These are phyloP conservation scores for Paramuricea clavata DNA, from an alignment of 92 coral and sea anemone species.

Conservation along the genomic window DNA sequence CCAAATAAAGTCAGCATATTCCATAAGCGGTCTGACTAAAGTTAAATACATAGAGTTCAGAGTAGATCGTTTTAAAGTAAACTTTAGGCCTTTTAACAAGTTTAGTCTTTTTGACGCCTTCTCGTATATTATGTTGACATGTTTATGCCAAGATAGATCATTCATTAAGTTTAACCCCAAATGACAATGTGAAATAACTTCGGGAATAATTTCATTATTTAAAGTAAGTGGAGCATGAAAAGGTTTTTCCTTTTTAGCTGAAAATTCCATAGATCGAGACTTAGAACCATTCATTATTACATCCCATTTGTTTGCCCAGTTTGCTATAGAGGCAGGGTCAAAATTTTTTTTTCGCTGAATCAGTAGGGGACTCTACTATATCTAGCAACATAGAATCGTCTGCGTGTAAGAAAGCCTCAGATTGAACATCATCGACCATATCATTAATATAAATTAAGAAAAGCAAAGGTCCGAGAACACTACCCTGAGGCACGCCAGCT, in stretches of 20 bases:
- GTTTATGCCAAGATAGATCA: neutral
- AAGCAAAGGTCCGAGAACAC: constrained; percentile 50
- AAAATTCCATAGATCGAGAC: neutral
- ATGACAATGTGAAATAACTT: neutral
- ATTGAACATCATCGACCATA: constrained; percentile 16
- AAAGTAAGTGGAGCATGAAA: neutral
- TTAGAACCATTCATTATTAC: neutral
- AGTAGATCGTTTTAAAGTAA: neutral
- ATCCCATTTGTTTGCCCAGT: no score
- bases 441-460: constrained; percentile 62
- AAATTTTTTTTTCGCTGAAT: constrained; percentile 15
- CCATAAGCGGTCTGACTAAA: constrained; percentile 45
- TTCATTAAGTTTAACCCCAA: neutral
- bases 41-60: constrained; percentile 15
- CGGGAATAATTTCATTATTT: neutral
- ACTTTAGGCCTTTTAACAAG: neutral
- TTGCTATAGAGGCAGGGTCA: constrained; percentile 14
- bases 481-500: neutral
- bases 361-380: constrained; percentile 17
- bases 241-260: no score
- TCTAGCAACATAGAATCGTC: constrained; percentile 44
- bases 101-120: neutral
- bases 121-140: neutral
- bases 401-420: constrained; percentile 28
- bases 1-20: constrained; percentile 51